Base-by-base conservation (phyloP, 2,888 invertebrate genomes). In the Rhodophaea formosa region DNA sequence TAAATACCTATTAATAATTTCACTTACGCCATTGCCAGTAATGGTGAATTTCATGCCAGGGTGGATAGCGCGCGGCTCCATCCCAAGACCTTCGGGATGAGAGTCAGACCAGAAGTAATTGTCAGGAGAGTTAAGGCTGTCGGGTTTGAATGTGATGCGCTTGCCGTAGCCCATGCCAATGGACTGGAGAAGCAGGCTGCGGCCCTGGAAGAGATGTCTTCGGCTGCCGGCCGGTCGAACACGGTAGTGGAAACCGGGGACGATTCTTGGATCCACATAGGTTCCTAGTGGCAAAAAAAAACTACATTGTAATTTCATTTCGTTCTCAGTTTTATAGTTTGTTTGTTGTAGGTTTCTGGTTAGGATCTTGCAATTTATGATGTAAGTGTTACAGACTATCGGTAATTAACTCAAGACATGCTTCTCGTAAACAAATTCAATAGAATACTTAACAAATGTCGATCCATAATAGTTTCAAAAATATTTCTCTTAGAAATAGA, bases 41-140 rank as follows among this genome's bases (percentile, higher is more conserved):
- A 95, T 91, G 12, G 88, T 77, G 80, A 95, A 95, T 70, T 92
- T 93, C 94, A 94, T 94, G 35, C 94, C 94, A 42, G 93, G 93
- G 62, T 92, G 92, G 39, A 95, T 92, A 7, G 94, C 95, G 49
- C 94, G 91, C 1, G 94, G 91, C 76, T 95, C 94, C 75, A 95
- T 88, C 53, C 95, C 95, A 60, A 94, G 86, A 42, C 96, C 95
- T 70, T 95, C 94, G 5, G 95, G 93, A 67, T 94, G 94, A 44
- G 94, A 95, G 81, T 96, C 96, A 23, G 95, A 95, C 95, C 95
- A 96, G 82, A 96, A 94, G 77, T 93, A 95, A 80, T 95, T 95
- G 65, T 94, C 91, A 3, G 93, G 93, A 14, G 85, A 81, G 57
- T 93, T 87, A 16, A 93, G 80, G 2, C 92, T 92, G 64, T 94